Base-by-base conservation (phyloP, 2,888 invertebrate genomes). In the Hypomecis atomaria region DNA sequence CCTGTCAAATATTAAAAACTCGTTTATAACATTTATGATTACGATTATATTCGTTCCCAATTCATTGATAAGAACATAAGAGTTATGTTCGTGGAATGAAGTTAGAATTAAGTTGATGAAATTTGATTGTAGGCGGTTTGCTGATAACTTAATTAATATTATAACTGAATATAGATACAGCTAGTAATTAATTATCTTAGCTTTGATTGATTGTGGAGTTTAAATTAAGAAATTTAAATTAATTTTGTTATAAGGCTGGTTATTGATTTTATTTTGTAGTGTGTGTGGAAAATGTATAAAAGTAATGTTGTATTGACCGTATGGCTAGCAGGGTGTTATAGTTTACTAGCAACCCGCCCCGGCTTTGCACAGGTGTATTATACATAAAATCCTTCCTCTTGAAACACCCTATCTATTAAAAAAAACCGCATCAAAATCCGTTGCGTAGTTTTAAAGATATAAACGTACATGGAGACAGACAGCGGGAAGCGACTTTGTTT, bases 1-100 rank as follows among this genome's bases (percentile, higher is more conserved):
- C 38, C 58, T 63, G 57, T 62, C 53, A 56, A 43, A 53, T 44
- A 33, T 53, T 43, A 55, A 47, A 57, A 63, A 62, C 67, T 50
- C 36, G 66, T 66, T 60, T 54, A 55, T 52, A 43, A 62, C 36
- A 33, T 54, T 40, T 44, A 53, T 38, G 43, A 44, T 64, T 49
- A 23, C 55, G 64, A 64, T 62, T 45, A 64, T 50, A 55, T 62
- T 54, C 34, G 43, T 9, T 50, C 57, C 49, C 38, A 50, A 65
- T 59, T 58, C 56, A 45, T 55, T 52, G 48, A 59, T 50, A 54
- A 48, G 33, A 63, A 47, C 42, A 59, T 50, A 50, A 48, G 33
- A 63, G 42, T 47, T 54, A 59, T 44, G 40, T 10, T 48, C 33
- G 44, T 54, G 36, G 48, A 48, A 62, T 47, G 47, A 36, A 37